Percentiles rank a stretch among this genome's conserved stretches.
Conservation (phyloP, 2,113 vertebrate genomes). For the Dipodomys ordii region DNA sequence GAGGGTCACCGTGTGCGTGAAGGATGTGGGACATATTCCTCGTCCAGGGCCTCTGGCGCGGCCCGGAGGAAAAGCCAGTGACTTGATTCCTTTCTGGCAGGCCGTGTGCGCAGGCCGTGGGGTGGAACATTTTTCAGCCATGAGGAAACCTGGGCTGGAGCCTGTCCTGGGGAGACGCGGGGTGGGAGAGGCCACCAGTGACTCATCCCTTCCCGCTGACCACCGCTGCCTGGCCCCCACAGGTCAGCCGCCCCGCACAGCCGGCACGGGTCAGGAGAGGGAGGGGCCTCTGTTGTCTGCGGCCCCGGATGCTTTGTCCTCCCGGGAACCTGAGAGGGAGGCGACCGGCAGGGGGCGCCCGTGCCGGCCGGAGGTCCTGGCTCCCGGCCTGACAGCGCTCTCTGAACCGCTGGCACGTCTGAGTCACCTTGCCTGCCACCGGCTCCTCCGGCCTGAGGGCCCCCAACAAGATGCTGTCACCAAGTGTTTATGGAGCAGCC, state of each 20-base stretch:
- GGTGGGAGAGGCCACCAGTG: not conserved
- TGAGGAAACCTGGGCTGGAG: slow-evolving; percentile 63
- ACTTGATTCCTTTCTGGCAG: not conserved
- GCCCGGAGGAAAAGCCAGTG: not conserved
- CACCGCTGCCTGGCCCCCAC: too few species aligned
- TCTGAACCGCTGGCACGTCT: not conserved
- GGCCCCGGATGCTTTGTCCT: too few species aligned
- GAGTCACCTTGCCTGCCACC: not conserved
- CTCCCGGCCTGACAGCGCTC: not conserved
- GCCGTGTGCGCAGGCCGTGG: rapidly evolving
- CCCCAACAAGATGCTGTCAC: not conserved
- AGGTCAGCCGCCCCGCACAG: too few species aligned
- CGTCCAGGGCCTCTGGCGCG: not conserved
- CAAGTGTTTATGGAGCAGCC: not conserved
- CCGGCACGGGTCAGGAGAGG: too few species aligned
- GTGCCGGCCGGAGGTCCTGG: too few species aligned
- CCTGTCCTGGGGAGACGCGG: not conserved
- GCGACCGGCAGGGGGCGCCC: too few species aligned
- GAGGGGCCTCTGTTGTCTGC: not conserved
- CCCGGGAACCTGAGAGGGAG: too few species aligned
- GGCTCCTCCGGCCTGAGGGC: not conserved
- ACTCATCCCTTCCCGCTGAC: not conserved
- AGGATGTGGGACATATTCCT: too few species aligned
- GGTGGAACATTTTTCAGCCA: slow-evolving; percentile 46
- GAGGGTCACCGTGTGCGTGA: too few species aligned